phyloP scores from a whole-genome alignment of 1,140 invertebrate genomes.

The Bombus pyrosoma region DNA sequence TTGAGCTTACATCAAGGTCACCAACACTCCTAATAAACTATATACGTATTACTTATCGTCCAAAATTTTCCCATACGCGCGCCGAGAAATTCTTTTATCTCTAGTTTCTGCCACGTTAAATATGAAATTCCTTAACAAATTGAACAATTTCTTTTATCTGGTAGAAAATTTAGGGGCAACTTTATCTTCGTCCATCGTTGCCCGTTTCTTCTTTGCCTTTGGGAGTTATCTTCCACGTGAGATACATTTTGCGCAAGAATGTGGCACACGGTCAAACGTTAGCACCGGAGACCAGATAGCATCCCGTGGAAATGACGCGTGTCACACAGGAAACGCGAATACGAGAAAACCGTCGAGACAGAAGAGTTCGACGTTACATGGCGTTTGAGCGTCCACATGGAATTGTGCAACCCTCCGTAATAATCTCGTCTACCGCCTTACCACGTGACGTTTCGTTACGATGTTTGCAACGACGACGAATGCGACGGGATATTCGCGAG shows the following conservation, averaged over 20 bases:
- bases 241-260: not conserved
- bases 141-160: not conserved
- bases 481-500: not conserved
- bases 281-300: too few relatives aligned
- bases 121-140: not conserved
- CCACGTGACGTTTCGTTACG: conserved; percentile 45
- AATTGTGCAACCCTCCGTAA: conserved; percentile 43
- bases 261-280: too few relatives aligned
- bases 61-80: too few relatives aligned
- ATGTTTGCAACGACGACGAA: not conserved
- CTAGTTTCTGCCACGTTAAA: not conserved
- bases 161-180: not conserved
- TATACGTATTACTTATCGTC: too few relatives aligned
- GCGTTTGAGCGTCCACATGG: conserved; percentile 25
- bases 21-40: too few relatives aligned
- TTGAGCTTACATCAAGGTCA: too few relatives aligned
- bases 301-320: not conserved
- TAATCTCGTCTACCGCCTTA: conserved; percentile 38
- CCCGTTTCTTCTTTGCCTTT: not conserved
- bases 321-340: not conserved
- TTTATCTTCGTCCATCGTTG: not conserved
- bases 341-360: not conserved
- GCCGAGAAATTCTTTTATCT: not conserved
- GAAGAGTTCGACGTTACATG: conserved; percentile 47
- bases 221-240: not conserved